Base-by-base conservation (phyloP, 1,140 invertebrate species). In the Phortica variegata region DNA sequence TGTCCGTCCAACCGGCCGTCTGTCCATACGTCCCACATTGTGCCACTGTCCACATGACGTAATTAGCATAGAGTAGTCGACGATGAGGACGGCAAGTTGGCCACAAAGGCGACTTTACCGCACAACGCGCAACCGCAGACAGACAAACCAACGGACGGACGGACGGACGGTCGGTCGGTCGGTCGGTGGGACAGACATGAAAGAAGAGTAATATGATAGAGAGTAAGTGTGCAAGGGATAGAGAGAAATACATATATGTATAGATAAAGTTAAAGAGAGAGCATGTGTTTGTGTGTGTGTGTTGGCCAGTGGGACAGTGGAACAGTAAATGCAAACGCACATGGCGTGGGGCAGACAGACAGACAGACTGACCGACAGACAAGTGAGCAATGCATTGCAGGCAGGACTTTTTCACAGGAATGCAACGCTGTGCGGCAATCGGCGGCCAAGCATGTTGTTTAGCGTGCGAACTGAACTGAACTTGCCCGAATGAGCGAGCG, bases 31-130 rank as follows among this genome's bases (percentile, higher is more conserved):
- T 26, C 23, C 23, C 23, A n/a, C n/a, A 26, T 26, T 26, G 23
- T 26, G 36, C 56, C 63, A 65, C 65, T 62, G 69, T 73, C 69
- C 69, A 70, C 69, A 73, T 73, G 69, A 73, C 69, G 69, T 73
- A 73, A 73, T 73, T 73, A 73, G 69, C 69, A 73, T 73, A 73
- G 69, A 69, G 68, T 63, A 71, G 57, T 58, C 47, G 43, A 55
- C 50, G 53, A 50, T 6, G 36, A 20, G 37, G 23, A 26, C 23
- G 23, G 10, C 10, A 10, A 26, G 23, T 26, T 68, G 60, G 60
- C 54, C 63, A 66, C 66, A 69, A 66, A 71, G 29, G 66, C 60
- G 59, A 65, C 66, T 71, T 70, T 71, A 65, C 62, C 66, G 60
- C 66, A 71, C 58, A 63, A 51, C 63, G 55, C 51, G 59, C 52